Evolutionary conservation across 2,888 invertebrate genomes (phyloP), one percentile per base, ranked within the genome.

Genomic region (Eudemis profundana): DNA sequence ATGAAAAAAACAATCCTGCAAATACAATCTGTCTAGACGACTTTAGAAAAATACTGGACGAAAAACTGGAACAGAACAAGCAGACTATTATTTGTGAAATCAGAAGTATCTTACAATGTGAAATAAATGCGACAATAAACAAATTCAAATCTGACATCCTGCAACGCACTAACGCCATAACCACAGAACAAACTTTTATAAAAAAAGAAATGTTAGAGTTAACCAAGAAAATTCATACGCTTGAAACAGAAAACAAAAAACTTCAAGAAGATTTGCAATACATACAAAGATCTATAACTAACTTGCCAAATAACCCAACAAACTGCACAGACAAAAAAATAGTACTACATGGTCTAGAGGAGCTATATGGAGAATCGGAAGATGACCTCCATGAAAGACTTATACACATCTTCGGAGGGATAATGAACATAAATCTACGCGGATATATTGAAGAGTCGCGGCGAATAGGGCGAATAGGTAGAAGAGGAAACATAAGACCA

Each of bases 381-480:
- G 8, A 19, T 12, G 19, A 10, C 12, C 3, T 14, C 21, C 19
- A 44, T 12, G 44, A 10, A 5, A 44, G 44, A 21, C 12, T 44
- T 1, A 1, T 54, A 21, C 14, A 61, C 14, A 8, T 38, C 3
- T 53, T 53, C 12, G 21, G 19, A 23, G 21, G 38, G 5, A 23
- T 49, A 3, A 49, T 27, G 23, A 49, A 49, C 8, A 27, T 49
- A 1, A 49, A 49, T 5, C 5, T 53, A n/a, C 12, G 17, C 12
- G 53, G 53, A 14, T 38, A 14, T 14, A 53, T 53, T n/a, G 53
- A 53, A 38, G 38, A 53, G 1, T 21, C 21, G 10, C 36, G 33
- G 1, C 36, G 53, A 7, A 19, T 53, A 38, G 53, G 33, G 1
- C 36, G 53, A 7, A 19, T 53, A 38, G 53, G 53, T 1, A 53